phyloP scores from a whole-genome alignment of 2,888 invertebrate genomes.

The Nyleta sp. region DNA sequence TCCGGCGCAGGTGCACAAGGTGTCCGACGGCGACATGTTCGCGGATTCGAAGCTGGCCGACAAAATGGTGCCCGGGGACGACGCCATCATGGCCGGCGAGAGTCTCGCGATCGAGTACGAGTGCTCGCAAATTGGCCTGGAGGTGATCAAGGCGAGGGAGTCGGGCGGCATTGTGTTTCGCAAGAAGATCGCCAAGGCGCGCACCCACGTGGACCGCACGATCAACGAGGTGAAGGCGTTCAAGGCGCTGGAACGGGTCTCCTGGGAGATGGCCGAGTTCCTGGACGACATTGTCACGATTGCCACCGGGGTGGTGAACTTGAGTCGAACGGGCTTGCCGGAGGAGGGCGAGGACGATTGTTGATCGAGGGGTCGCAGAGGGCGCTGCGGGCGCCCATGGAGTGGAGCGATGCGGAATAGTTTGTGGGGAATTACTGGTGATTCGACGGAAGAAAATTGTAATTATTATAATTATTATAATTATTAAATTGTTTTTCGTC shows the following conservation, averaged over 20 bases:
- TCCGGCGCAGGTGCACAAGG: neutral
- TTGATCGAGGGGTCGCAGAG: no score
- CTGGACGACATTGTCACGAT: conserved; percentile 1
- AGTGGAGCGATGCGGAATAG: no score
- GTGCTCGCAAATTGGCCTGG: conserved; percentile 29
- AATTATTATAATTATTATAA: no score
- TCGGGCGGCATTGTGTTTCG: neutral
- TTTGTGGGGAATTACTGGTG: no score
- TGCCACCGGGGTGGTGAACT: neutral
- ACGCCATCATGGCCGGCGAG: conserved; percentile 14
- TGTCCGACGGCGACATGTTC: conserved; percentile 23
- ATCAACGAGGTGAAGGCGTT: neutral
- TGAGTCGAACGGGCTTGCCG: no score
- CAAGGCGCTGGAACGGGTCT: neutral
- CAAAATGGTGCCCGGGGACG: conserved; percentile 5
- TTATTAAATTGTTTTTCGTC: no score
- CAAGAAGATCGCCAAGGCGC: neutral
- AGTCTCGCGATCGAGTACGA: conserved; percentile 21
- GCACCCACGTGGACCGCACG: neutral
- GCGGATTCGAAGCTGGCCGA: conserved; percentile 8
- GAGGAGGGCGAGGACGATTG: no score
- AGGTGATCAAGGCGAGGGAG: conserved; percentile 12
- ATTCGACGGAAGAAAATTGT: no score
- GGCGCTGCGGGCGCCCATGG: no score
- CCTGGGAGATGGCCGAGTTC: neutral